A percentile compares a stretch with the other conserved stretches of the same genome.
Evolutionary conservation across 2,888 invertebrate species (phyloP).

Genomic region (Seira musarum): DNA sequence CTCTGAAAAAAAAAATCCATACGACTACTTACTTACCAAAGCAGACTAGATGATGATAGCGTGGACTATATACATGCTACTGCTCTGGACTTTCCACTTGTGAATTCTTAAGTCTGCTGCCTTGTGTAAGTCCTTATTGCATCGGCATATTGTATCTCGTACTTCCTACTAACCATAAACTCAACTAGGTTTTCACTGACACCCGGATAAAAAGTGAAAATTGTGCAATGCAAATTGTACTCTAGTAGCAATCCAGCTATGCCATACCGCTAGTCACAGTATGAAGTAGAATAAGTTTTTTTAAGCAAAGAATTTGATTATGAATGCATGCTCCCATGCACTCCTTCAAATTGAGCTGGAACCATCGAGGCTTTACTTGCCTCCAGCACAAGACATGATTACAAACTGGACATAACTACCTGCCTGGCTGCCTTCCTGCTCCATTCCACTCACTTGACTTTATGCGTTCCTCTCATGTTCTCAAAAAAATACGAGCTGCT

Average conservation of each 20-base stretch:
- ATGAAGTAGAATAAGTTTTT: neutral
- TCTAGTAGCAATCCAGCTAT: no score
- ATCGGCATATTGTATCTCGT: neutral
- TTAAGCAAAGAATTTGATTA: neutral
- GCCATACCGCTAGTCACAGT: no score
- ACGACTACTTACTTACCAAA: neutral
- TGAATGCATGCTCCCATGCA: neutral
- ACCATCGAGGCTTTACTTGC: slow-evolving; percentile 7
- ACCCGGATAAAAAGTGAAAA: neutral
- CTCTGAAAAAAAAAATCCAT: neutral
- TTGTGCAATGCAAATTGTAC: neutral
- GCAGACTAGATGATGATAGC: neutral
- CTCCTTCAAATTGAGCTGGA: neutral
- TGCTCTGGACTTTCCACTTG: neutral
- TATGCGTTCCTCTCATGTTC: no score
- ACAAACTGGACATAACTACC: slow-evolving; percentile 4
- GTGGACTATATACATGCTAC: neutral
- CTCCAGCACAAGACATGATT: slow-evolving; percentile 15
- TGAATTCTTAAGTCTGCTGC: no score
- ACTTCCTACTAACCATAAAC: neutral
- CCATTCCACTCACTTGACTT: no score
- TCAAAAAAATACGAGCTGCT: no score
- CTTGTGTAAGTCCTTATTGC: neutral
- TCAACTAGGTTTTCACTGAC: neutral
- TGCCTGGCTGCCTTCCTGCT: no score